Conservation (phyloP, 2,113 vertebrate genomes). For the Grus americana region DNA sequence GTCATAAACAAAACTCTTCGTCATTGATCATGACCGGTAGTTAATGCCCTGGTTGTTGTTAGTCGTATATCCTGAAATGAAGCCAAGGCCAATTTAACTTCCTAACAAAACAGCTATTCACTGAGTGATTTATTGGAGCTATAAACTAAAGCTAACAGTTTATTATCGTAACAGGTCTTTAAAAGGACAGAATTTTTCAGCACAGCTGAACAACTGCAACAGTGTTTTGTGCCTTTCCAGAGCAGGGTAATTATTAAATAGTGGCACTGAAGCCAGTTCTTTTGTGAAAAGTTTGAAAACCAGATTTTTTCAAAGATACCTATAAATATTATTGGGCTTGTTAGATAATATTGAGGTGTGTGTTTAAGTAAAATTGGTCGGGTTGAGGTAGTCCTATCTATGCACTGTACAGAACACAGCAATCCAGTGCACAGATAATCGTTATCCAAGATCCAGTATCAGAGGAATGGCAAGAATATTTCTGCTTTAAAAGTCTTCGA, state of each 20-base stretch:
- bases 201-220: constrained; percentile 54
- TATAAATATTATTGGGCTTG: not conserved
- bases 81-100: constrained; percentile 67
- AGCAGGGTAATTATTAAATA: constrained; percentile 39
- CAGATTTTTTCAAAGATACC: not conserved
- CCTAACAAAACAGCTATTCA: constrained; percentile 70
- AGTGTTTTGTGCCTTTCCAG: constrained; percentile 54
- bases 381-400: not conserved
- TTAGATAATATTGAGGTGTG: not conserved
- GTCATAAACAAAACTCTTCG: constrained; percentile 60
- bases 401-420: not conserved
- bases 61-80: constrained; percentile 64
- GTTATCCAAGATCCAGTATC: not conserved
- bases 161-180: constrained; percentile 64
- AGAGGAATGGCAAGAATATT: not conserved
- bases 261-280: not conserved
- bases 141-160: constrained; percentile 72
- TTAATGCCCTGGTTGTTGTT: constrained; percentile 66
- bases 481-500: not conserved
- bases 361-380: not conserved
- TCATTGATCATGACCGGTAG: constrained; percentile 60
- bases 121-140: constrained; percentile 59
- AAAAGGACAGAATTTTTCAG: constrained; percentile 62
- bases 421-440: not conserved
- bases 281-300: constrained; percentile 44